Evolutionary conservation across 2,888 invertebrate species (phyloP).

Genomic region (Cerastoderma edule): DNA sequence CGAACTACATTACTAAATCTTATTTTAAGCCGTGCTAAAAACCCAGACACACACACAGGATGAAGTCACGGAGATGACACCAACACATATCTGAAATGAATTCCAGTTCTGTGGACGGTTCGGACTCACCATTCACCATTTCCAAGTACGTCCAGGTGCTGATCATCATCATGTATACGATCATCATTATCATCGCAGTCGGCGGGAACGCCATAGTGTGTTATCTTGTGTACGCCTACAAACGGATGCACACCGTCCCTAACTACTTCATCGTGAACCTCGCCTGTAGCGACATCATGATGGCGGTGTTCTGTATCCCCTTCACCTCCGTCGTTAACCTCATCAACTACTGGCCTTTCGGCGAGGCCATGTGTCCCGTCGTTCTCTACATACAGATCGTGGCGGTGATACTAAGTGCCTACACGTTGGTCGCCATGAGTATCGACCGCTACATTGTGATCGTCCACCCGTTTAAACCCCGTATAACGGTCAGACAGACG

Average conservation of each 20-base stretch:
- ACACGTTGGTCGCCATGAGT: constrained; percentile 94
- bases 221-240: constrained; percentile 67
- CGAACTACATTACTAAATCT: too few relatives aligned
- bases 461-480: constrained; percentile 92
- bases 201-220: constrained; percentile 76
- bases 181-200: constrained; percentile 77
- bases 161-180: constrained; percentile 79
- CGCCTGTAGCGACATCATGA: constrained; percentile 74
- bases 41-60: too few relatives aligned
- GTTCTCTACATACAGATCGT: constrained; percentile 90
- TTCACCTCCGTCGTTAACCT: constrained; percentile 89
- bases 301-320: constrained; percentile 83
- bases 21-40: too few relatives aligned
- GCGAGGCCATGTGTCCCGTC: constrained; percentile 90
- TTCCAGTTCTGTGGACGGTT: background rate
- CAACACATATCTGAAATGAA: constrained; percentile 13
- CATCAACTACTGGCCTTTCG: constrained; percentile 94
- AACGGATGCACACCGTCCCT: constrained; percentile 79
- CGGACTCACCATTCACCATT: constrained; percentile 37
- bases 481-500: constrained; percentile 90
- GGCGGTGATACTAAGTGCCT: constrained; percentile 89
- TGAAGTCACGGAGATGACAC: too few relatives aligned
- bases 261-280: constrained; percentile 71
- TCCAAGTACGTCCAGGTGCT: constrained; percentile 73
- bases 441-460: constrained; percentile 95